Percentiles rank a stretch among this genome's conserved stretches.
Evolutionary conservation across 2,113 vertebrate species (phyloP).

Genomic region (Cercocebus atys): DNA sequence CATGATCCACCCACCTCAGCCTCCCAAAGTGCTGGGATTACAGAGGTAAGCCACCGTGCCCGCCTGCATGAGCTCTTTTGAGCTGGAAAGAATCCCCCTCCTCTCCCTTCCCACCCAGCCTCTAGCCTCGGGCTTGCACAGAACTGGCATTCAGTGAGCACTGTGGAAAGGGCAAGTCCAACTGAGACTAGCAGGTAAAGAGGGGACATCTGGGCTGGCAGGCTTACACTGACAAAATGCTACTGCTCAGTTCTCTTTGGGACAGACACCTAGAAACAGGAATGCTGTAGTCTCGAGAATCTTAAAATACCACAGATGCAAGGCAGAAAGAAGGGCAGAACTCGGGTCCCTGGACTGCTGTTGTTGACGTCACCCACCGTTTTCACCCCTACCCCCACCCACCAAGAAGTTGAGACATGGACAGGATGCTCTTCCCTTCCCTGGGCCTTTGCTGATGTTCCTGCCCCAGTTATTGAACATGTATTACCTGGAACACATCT

Average conservation of each 20-base stretch:
- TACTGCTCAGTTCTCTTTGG: neutral
- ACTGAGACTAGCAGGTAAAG: neutral
- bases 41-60: no score
- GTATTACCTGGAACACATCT: neutral
- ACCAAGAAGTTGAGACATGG: neutral
- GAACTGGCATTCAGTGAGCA: neutral
- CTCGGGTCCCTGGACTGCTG: neutral
- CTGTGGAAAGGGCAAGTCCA: neutral
- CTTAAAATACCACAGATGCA: neutral
- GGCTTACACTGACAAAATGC: neutral
- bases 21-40: no score
- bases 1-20: no score
- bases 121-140: neutral
- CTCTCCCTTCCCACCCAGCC: no score
- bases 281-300: neutral
- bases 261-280: neutral
- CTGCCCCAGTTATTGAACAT: no score
- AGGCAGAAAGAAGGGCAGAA: neutral
- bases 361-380: neutral
- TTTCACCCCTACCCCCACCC: accelerated
- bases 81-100: neutral
- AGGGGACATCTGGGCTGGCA: neutral
- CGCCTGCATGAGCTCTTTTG: no score
- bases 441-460: neutral
- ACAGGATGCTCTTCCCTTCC: neutral